phyloP scores from a whole-genome alignment of 2,888 invertebrate species.

The Slavum lentiscoides region DNA sequence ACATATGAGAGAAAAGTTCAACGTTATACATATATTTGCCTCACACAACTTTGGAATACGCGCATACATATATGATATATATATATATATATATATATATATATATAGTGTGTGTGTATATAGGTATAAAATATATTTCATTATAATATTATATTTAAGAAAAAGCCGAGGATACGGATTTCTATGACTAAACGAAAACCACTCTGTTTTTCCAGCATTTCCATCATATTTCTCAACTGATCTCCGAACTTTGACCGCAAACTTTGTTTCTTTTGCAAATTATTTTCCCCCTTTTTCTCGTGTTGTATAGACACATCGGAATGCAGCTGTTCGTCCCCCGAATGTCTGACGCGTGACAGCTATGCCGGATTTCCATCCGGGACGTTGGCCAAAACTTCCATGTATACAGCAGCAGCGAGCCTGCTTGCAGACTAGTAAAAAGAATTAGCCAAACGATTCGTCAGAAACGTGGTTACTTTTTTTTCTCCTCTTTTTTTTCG shows the following conservation, averaged over 20 bases:
- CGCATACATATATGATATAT: too few species aligned
- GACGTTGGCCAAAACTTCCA: slow-evolving; percentile 42
- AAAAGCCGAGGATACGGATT: slow-evolving; percentile 9
- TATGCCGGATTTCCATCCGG: slow-evolving; percentile 47
- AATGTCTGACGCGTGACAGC: slow-evolving; percentile 47
- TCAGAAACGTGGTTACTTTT: slow-evolving; percentile 9
- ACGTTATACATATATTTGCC: too few species aligned
- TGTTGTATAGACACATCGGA: neutral
- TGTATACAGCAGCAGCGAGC: too few species aligned
- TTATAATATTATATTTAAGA: slow-evolving; percentile 32
- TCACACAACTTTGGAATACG: too few species aligned
- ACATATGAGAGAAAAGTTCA: too few species aligned
- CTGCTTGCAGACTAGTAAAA: slow-evolving; percentile 5
- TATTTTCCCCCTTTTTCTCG: slow-evolving; percentile 15
- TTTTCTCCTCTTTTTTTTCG: neutral
- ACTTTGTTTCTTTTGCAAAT: slow-evolving; percentile 39
- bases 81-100: too few species aligned
- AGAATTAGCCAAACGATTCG: slow-evolving; percentile 46
- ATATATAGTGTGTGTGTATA: too few species aligned
- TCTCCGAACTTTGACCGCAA: slow-evolving; percentile 42
- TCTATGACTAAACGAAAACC: slow-evolving; percentile 11
- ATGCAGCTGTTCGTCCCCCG: slow-evolving; percentile 43
- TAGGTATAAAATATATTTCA: slow-evolving; percentile 36
- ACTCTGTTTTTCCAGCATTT: neutral
- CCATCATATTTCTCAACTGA: slow-evolving; percentile 19